Percentiles rank a stretch among this genome's conserved stretches.
Evolutionary conservation across 2,888 invertebrate genomes (phyloP).

Genomic region (Euproctis similis): DNA sequence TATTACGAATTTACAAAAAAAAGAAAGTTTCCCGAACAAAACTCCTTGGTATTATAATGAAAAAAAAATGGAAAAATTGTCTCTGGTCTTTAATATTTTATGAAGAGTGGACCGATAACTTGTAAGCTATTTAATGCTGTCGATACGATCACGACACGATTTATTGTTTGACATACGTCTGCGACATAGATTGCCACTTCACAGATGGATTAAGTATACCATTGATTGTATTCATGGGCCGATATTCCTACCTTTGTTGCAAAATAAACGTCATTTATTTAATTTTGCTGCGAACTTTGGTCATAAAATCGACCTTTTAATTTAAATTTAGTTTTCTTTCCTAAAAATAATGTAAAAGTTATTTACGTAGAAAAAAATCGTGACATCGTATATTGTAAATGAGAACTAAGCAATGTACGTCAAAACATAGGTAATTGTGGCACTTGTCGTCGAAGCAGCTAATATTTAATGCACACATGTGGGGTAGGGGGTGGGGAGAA

Average conservation of each 20-base stretch:
- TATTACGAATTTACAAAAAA: constrained; percentile 14
- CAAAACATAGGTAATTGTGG: constrained; percentile 30
- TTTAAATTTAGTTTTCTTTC: no score
- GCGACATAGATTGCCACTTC: no score
- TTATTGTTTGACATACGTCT: no score
- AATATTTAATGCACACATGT: constrained; percentile 35
- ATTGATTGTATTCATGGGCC: no score
- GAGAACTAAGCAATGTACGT: constrained; percentile 14
- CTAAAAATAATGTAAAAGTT: no score
- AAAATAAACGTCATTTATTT: no score
- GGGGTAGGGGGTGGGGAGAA: constrained; percentile 8
- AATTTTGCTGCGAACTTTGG: no score
- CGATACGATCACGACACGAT: constrained; percentile 15
- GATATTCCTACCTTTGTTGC: no score
- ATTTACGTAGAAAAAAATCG: constrained; percentile 1
- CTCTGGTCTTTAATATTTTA: constrained; percentile 21
- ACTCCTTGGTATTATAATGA: constrained; percentile 5
- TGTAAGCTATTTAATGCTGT: background rate
- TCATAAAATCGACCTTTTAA: no score
- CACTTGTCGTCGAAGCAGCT: constrained; percentile 6
- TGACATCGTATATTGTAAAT: constrained; percentile 15
- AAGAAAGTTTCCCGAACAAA: constrained; percentile 10
- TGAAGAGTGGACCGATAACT: constrained; percentile 2
- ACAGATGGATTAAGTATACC: no score
- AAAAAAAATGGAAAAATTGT: constrained; percentile 12